phyloP scores from a whole-genome alignment of 2,797 vertebrate genomes.

The Xyrichtys novacula region DNA sequence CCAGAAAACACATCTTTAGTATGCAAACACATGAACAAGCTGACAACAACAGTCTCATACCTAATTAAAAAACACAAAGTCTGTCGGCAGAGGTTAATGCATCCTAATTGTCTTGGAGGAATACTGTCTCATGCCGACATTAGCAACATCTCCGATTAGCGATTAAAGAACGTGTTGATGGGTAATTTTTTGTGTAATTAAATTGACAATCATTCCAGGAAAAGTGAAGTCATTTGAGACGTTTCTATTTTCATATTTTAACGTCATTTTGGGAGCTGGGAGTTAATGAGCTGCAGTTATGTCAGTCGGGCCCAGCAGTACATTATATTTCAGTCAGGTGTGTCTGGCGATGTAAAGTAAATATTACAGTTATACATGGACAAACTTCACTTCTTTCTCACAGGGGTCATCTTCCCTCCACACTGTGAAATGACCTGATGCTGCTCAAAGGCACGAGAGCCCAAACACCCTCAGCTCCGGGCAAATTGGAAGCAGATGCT shows the following conservation, averaged over 20 bases:
- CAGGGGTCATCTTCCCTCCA: constrained; percentile 41
- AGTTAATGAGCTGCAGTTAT: not conserved
- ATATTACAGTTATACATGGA: not conserved
- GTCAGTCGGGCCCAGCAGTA: not conserved
- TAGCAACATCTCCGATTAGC: constrained; percentile 10
- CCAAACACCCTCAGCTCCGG: constrained; percentile 38
- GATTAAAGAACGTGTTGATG: constrained; percentile 18
- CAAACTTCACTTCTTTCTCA: constrained; percentile 27
- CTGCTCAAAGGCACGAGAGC: constrained; percentile 16
- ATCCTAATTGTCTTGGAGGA: constrained; percentile 6
- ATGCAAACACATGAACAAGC: constrained; percentile 13
- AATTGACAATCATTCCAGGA: not conserved
- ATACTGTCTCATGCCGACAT: not conserved
- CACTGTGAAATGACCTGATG: constrained; percentile 42
- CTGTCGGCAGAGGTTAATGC: constrained; percentile 29
- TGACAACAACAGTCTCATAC: constrained; percentile 4
- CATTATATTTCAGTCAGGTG: not conserved
- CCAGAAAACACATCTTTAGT: not conserved
- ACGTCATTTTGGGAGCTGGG: constrained; percentile 4
- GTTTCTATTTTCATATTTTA: not conserved
- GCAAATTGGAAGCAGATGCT: constrained; percentile 77
- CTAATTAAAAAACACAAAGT: constrained; percentile 26
- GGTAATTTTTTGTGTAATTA: constrained; percentile 4
- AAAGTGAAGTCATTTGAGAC: not conserved
- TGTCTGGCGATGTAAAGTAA: not conserved